A percentile compares a stretch with the other conserved stretches of the same genome.
phyloP scores from a whole-genome alignment of 2,797 vertebrate species.

The Brachymystax lenok region DNA sequence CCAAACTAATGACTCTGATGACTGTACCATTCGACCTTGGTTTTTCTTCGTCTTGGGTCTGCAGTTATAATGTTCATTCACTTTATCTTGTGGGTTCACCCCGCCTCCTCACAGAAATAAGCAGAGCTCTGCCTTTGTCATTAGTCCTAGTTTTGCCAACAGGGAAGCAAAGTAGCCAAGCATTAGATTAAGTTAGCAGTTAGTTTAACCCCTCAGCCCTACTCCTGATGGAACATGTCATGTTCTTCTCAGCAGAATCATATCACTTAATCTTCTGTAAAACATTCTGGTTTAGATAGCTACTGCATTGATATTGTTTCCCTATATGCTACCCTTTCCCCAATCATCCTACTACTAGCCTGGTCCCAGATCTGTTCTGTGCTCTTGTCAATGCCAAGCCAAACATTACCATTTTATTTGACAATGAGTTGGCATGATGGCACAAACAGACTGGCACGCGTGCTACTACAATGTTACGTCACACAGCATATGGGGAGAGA shows the following conservation, averaged over 20 bases:
- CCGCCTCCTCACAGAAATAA: slow-evolving; percentile 1
- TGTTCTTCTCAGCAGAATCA: slow-evolving; percentile 7
- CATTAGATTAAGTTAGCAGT: slow-evolving; percentile 40
- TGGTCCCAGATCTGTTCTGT: background rate
- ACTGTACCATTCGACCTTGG: slow-evolving; percentile 42
- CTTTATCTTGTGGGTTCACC: slow-evolving; percentile 35
- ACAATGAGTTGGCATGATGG: too few relatives aligned
- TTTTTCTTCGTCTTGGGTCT: slow-evolving; percentile 37
- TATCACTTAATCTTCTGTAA: slow-evolving; percentile 3
- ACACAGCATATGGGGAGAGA: background rate
- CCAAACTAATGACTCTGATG: slow-evolving; percentile 36
- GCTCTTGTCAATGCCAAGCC: too few relatives aligned
- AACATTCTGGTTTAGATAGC: background rate
- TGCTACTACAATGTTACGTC: too few relatives aligned
- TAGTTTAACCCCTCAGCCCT: slow-evolving; percentile 48
- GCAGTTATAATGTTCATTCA: slow-evolving; percentile 46
- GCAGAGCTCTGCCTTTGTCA: slow-evolving; percentile 54
- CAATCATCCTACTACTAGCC: background rate
- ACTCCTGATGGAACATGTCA: slow-evolving; percentile 32
- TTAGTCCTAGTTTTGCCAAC: slow-evolving; percentile 44
- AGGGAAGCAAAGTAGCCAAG: slow-evolving; percentile 39
- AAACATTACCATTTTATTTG: too few relatives aligned
- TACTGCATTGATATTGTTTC: background rate
- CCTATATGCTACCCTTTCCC: background rate
- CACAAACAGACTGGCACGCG: too few relatives aligned